phyloP scores from a whole-genome alignment of 2,113 vertebrate genomes.

The Rhabdornis inornatus region DNA sequence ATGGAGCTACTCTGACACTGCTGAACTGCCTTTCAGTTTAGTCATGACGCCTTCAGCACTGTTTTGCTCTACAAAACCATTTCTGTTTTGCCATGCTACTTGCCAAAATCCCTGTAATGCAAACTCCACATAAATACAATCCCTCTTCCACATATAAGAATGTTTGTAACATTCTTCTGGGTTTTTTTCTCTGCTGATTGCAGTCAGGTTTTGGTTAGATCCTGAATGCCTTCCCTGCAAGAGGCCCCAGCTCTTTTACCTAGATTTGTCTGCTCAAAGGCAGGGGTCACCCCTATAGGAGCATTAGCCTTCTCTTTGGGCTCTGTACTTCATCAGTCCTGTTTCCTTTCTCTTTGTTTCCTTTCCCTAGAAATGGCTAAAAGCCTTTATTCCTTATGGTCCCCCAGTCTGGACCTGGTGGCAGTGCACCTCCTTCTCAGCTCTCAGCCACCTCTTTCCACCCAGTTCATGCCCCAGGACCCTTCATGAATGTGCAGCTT shows the following conservation, averaged over 20 bases:
- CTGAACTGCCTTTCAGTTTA: neutral
- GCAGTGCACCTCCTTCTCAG: neutral
- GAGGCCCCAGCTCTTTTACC: neutral
- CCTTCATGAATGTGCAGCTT: neutral
- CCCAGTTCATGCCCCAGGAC: rapidly evolving
- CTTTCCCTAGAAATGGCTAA: neutral
- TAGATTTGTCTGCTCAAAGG: neutral
- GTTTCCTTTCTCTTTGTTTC: neutral
- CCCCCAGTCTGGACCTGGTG: neutral
- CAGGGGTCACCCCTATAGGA: neutral
- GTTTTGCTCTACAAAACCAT: neutral
- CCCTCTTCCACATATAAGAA: neutral
- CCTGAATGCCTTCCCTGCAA: neutral
- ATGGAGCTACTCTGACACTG: neutral
- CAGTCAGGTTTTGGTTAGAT: neutral
- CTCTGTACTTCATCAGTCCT: neutral
- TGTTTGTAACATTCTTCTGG: neutral
- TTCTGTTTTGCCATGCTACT: neutral
- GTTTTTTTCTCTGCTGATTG: neutral
- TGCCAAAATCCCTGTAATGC: neutral
- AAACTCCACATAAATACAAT: neutral
- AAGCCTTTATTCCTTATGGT: neutral
- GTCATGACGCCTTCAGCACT: neutral
- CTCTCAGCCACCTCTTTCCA: neutral
- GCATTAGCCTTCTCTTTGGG: neutral